Evolutionary conservation across 1,140 invertebrate species (phyloP), one percentile per base, ranked within the genome.

Genomic region (Diachasmimorpha longicaudata): DNA sequence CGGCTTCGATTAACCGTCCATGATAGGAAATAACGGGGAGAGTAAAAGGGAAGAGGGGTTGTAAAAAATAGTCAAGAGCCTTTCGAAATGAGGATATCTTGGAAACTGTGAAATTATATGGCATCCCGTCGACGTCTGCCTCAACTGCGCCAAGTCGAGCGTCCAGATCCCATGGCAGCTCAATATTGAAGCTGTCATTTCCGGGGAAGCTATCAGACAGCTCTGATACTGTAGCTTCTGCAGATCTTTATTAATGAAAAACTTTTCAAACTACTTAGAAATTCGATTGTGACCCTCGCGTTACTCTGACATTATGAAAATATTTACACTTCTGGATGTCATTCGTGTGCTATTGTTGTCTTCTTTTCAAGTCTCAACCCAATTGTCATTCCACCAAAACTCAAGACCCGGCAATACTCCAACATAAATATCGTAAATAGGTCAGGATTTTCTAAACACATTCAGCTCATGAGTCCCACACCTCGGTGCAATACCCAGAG

Each of bases 1-100:
- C 78, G 81, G 82, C 82, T 81, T 81, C 79, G 82, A 82, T 83
- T 82, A 79, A 77, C 78, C 52, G 46, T 58, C 52, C 67, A 42
- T 68, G 48, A 76, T 76, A 66, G 74, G 69, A 68, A 71, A 66
- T 70, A 70, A 75, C 63, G 74, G 67, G 2, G 68, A 58, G 52
- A 58, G 21, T 70, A 9, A 70, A 58, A 42, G 36, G 70, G 36
- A 39, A 42, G 69, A 48, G 58, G 67, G 67, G n/a, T 52, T 52
- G 23, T 23, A 31, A 31, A 58, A 63, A 63, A 63, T 25, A 63
- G 14, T 63, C 8, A 63, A 63, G 23, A 55, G 13, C 19, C 23
- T 63, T 63, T 63, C 4, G 58, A 63, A 14, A 63, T 63, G 14
- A 16, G n/a, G 58, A 63, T 10, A 63, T 63, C 23, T 63, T 31